These are phyloP conservation scores for Lasius platythorax DNA, from an alignment of 2,888 invertebrate genomes.

Conservation along the genomic window DNA sequence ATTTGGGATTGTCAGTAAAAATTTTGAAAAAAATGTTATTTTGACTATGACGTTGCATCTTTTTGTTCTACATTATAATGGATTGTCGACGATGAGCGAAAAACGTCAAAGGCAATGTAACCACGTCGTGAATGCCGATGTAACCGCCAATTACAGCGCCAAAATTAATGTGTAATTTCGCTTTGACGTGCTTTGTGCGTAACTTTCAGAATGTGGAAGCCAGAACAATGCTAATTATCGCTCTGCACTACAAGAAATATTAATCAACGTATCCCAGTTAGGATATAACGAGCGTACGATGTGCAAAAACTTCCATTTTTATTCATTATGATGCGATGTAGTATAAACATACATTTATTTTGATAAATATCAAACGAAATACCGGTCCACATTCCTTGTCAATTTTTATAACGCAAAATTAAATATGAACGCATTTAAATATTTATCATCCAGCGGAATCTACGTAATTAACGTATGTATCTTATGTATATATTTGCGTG, in stretches of 20 bases:
- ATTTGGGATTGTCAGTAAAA: not conserved
- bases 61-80: constrained; percentile 22
- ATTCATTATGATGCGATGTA: constrained; percentile 15
- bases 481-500: not conserved
- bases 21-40: not conserved
- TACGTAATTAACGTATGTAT: not conserved
- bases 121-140: constrained; percentile 24
- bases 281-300: constrained; percentile 27
- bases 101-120: constrained; percentile 44
- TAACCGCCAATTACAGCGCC: constrained; percentile 44
- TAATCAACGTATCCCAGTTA: constrained; percentile 45
- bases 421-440: constrained; percentile 12
- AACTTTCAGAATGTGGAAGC: constrained; percentile 41
- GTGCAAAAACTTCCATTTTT: constrained; percentile 48
- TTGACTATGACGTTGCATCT: not conserved
- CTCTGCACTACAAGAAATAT: constrained; percentile 44
- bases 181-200: constrained; percentile 49
- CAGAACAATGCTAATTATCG: constrained; percentile 50
- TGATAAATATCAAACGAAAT: constrained; percentile 40
- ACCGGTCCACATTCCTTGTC: not conserved
- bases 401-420: constrained; percentile 9
- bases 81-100: constrained; percentile 32
- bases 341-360: constrained; percentile 42
- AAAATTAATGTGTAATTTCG: constrained; percentile 49
- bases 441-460: not conserved